Base-by-base conservation (phyloP, 2,888 invertebrate species). In the Drosophila longiperda region DNA sequence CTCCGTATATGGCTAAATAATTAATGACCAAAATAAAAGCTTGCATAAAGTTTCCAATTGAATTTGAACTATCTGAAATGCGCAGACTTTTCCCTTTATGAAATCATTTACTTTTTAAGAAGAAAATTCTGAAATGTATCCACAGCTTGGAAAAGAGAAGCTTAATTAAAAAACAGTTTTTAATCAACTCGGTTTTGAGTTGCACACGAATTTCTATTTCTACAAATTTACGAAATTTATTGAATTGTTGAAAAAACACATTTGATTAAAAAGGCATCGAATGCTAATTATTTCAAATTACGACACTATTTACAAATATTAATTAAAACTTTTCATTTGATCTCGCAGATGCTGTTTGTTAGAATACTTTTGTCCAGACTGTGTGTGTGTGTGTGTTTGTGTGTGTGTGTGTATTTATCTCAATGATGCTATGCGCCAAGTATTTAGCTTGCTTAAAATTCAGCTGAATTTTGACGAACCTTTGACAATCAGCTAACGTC, bases 381-480 rank as follows among this genome's bases (percentile, higher is more conserved):
- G 5, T 12, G 33, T 1, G 33, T 11, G 33, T 33, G 33, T 33
- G 33, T 11, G 11, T 33, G 33, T 34, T 11, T 34, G 34, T 49
- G 15, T 36, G n/a, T 55, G 9, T 61, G 29, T 53, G 29, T 58
- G 42, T 69, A 45, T 65, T 60, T 29, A 42, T 63, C 29, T 53
- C 45, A 63, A 48, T 52, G 36, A 48, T 48, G 45, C n/a, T 58
- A 60, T 57, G 54, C 80, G 66, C 32, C 34, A 48, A 73, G 80
- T 78, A 87, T 85, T 85, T 82, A 83, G 82, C 82, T 73, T 83
- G 80, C 82, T 78, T 78, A 73, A 87, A 83, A 87, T 78, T 86
- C 72, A 75, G 85, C 73, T 83, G 83, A 87, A 85, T 86, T 78
- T 73, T 73, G 74, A 65, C 64, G 29, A 67, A 75, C 66, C 81